Base-by-base conservation (phyloP, 1,140 invertebrate genomes). In the Macrotrachela quadricornifera region DNA sequence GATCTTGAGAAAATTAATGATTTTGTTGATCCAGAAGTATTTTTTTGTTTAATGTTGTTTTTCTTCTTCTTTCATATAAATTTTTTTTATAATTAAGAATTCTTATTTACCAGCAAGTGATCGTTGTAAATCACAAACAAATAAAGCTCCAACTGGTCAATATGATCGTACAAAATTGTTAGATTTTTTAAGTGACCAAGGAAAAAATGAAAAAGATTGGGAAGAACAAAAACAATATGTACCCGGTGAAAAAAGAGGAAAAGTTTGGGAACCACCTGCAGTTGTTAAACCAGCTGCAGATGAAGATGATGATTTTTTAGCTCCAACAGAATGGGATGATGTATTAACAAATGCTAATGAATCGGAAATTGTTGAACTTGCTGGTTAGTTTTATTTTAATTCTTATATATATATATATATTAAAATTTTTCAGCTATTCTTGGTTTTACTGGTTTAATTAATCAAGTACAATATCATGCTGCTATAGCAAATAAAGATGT, bases 391-490 rank as follows among this genome's bases (percentile, higher is more conserved):
- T 17, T 6, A 46, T 13, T 17, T 21, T 16, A 17, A 9, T 13
- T 13, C 1, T 36, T 17, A 10, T 48, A 10, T 6, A 3, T 42
- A 13, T 42, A 15, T 10, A 17, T n/a, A 50, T 38, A 46, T 46
- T 44, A 38, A 51, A 59, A 4, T 13, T 17, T 6, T 75, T 18
- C 70, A 88, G 90, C 88, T 73, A 92, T 95, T 71, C 76, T 96
- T 57, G 92, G 92, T 61, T 92, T 99, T 75, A 91, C 96, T 72
- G 95, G 90, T 49, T 94, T 97, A 84, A 84, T 99, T 80, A 97
- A 95, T 72, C 92, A 97, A 76, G 88, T 94, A 67, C 92, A 99
- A 71, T 99, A 94, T 71, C 87, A 96, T 71, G 88, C 90, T 49
- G 92, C 90, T 42, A 18, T 38, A 14, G 50, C 38, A 42, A 17